Evolutionary conservation across 2,113 vertebrate species (phyloP).

Genomic region (Charina bottae): DNA sequence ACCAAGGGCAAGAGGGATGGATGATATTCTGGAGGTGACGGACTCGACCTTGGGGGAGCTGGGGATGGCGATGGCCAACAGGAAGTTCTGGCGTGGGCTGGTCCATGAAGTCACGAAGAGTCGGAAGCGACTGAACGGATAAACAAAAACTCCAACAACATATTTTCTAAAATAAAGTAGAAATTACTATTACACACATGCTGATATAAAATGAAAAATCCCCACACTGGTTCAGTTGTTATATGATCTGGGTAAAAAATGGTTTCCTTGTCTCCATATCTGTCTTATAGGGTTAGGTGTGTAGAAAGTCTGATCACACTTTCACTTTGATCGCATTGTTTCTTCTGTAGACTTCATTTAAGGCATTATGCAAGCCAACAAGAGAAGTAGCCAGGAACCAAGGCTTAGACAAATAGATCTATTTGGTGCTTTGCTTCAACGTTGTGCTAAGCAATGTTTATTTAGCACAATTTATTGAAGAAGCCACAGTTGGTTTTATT

Average conservation of each 20-base stretch:
- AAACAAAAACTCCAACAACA: not conserved
- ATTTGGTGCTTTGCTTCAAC: no score
- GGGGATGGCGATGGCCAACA: no score
- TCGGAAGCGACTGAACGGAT: no score
- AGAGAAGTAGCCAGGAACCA: not conserved
- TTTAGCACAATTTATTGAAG: not conserved
- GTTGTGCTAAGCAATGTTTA: not conserved
- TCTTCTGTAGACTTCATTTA: not conserved
- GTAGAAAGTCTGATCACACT: not conserved
- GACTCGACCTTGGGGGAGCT: no score
- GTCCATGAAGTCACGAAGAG: no score
- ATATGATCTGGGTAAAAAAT: not conserved
- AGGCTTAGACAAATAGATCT: not conserved
- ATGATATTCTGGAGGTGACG: no score
- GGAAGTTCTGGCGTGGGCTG: no score
- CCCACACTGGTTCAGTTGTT: not conserved
- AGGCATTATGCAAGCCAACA: not conserved
- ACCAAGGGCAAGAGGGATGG: no score
- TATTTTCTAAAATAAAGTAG: not conserved
- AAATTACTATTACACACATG: not conserved
- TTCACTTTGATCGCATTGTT: not conserved
- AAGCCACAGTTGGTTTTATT: not conserved
- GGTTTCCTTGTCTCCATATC: not conserved
- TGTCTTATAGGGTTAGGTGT: not conserved
- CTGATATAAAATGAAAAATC: not conserved